Evolutionary conservation across 2,113 vertebrate genomes (phyloP), one percentile per base, ranked within the genome.

Genomic region (Chaetops frenatus): DNA sequence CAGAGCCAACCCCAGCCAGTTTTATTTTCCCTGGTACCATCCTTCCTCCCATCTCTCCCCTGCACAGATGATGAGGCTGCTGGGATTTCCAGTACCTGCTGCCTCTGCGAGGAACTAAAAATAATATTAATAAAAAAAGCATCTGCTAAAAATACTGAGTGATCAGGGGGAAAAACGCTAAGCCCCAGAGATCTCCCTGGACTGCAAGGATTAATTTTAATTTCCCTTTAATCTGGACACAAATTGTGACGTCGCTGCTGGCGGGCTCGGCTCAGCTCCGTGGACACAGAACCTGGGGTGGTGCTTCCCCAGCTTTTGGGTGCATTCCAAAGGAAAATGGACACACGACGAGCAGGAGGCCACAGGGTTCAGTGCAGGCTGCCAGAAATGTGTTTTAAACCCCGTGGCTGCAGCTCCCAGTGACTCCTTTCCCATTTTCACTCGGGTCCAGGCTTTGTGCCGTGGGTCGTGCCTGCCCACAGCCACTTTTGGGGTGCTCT

Each of bases 91-190:
- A 66, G 86, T 44, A 50, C 56, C 64, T 65, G 80, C 80, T 79
- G 84, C 58, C 29, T 87, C 57, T 29, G 18, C 0, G 0, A 69
- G 78, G 28, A 81, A 36, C 79, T 94, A 86, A 93, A 96, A 95
- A 94, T 83, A 85, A 79, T n/a, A 38, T 38, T 27, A 95, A 94
- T 88, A 77, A 86, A 74, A 40, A 57, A 61, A 58, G 6, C 5
- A 28, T 77, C 84, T 83, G 89, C 95, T 88, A 86, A 95, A 95
- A 92, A 90, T 91, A 91, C 58, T 38, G 86, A 76, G n/a, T 29
- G 51, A 72, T 77, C 60, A n/a, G 27, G 82, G 57, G 10, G 19
- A 73, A 92, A 84, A 91, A 54, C 0, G 51, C 42, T 92, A 92
- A 95, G 69, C 22, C 89, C 50, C 69, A 25, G 67, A 50, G 71